A percentile compares a stretch with the other conserved stretches of the same genome.
phyloP scores from a whole-genome alignment of 1,140 invertebrate species.

The Apis laboriosa region DNA sequence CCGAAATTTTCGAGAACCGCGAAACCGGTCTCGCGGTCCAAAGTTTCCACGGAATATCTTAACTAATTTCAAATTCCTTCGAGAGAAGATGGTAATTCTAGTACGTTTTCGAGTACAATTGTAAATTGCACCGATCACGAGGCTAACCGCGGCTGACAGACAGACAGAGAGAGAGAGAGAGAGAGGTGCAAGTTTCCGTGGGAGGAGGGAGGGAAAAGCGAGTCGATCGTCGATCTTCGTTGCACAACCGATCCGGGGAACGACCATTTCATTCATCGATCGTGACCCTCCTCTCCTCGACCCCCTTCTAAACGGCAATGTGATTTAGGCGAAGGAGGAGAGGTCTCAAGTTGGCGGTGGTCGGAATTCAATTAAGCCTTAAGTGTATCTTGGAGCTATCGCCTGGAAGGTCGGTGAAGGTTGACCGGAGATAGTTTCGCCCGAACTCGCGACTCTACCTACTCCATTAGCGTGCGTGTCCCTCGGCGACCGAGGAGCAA shows the following conservation, averaged over 20 bases:
- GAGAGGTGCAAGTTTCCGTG: background rate
- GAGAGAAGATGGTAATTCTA: background rate
- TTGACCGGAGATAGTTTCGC: conserved; percentile 40
- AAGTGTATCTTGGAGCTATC: conserved; percentile 71
- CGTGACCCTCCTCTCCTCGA: background rate
- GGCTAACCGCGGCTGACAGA: background rate
- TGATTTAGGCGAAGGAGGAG: conserved; percentile 69
- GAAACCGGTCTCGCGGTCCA: background rate
- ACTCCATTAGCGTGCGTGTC: conserved; percentile 55
- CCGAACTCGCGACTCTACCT: conserved; percentile 34
- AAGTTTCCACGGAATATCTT: background rate
- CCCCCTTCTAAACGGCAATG: conserved; percentile 62
- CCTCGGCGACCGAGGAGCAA: conserved; percentile 18
- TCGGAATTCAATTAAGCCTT: conserved; percentile 74
- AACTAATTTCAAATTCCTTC: background rate
- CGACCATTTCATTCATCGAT: conserved; percentile 60
- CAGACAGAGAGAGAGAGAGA: background rate
- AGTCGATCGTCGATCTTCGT: conserved; percentile 10
- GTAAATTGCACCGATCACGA: background rate
- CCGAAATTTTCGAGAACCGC: background rate
- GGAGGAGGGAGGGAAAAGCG: background rate
- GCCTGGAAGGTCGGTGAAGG: conserved; percentile 36
- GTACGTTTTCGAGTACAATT: conserved; percentile 1
- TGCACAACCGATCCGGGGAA: conserved; percentile 1
- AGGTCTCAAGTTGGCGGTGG: conserved; percentile 65